A percentile compares a stretch with the other conserved stretches of the same genome.
Conservation (phyloP, 2,888 invertebrate genomes). For the Germaria angustata region DNA sequence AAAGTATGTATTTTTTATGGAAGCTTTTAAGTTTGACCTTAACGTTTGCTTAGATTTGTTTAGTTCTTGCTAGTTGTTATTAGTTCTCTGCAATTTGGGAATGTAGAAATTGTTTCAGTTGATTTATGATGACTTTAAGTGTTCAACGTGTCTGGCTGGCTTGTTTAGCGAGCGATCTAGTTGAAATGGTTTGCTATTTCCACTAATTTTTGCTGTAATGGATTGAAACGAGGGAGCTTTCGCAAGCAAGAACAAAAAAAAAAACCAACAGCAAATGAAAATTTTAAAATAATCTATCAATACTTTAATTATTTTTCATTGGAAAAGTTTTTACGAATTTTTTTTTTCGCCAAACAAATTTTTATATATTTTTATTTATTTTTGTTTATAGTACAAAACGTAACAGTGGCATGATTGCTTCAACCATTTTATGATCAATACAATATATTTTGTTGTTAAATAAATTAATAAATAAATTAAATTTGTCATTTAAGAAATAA, state of each 20-base stretch:
- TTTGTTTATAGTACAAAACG: too few species aligned
- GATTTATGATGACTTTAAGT: slow-evolving; percentile 63
- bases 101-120: slow-evolving; percentile 51
- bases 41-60: slow-evolving; percentile 10
- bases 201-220: slow-evolving; percentile 16
- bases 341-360: too few species aligned
- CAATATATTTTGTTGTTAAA: too few species aligned
- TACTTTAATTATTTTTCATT: too few species aligned
- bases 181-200: slow-evolving; percentile 16
- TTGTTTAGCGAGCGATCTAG: slow-evolving; percentile 21
- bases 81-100: neutral
- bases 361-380: too few species aligned
- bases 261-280: neutral
- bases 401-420: too few species aligned
- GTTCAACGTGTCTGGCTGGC: slow-evolving; percentile 50
- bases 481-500: too few species aligned
- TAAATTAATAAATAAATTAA: too few species aligned
- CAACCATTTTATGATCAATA: too few species aligned
- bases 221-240: neutral
- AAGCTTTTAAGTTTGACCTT: slow-evolving; percentile 37
- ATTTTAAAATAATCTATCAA: too few species aligned
- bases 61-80: neutral
- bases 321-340: too few species aligned
- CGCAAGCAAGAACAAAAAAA: neutral
- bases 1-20: neutral